Conservation (phyloP, 2,797 vertebrate genomes). For the Hyperoplus immaculatus region DNA sequence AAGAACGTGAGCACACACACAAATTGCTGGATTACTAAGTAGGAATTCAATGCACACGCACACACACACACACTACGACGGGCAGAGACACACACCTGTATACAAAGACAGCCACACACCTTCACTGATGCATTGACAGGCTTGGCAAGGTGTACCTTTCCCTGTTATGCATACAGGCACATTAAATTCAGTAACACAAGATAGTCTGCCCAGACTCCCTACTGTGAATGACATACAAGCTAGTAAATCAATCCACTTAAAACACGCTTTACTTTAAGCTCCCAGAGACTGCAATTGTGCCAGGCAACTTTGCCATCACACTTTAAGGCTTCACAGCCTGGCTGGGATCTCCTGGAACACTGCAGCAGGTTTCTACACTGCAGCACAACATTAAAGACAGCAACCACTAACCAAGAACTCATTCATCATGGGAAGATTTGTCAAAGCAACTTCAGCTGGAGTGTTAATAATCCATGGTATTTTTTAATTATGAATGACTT, state of each 20-base stretch:
- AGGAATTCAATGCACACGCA: conserved; percentile 6
- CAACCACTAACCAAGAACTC: not conserved
- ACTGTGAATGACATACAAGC: conserved; percentile 55
- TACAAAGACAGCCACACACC: conserved; percentile 28
- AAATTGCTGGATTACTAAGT: conserved; percentile 48
- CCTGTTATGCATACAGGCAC: conserved; percentile 42
- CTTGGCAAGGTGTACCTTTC: conserved; percentile 38
- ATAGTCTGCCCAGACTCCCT: conserved; percentile 50
- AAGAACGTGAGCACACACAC: conserved; percentile 48
- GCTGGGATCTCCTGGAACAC: conserved; percentile 17
- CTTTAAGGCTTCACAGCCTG: conserved; percentile 29
- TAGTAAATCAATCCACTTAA: conserved; percentile 70
- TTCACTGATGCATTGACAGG: conserved; percentile 50
- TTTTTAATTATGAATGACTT: conserved; percentile 59
- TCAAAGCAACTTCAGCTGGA: conserved; percentile 45
- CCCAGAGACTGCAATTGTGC: conserved; percentile 28
- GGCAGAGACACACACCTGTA: conserved; percentile 17
- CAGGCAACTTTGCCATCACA: conserved; percentile 51
- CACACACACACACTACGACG: conserved; percentile 1
- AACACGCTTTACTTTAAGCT: conserved; percentile 67
- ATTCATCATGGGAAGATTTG: conserved; percentile 35
- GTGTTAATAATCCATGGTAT: conserved; percentile 58
- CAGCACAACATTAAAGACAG: conserved; percentile 7
- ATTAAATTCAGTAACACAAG: conserved; percentile 52
- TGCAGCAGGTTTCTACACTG: conserved; percentile 21